Base-by-base conservation (phyloP, 1,140 invertebrate genomes). In the Panagrolaimus sp. region DNA sequence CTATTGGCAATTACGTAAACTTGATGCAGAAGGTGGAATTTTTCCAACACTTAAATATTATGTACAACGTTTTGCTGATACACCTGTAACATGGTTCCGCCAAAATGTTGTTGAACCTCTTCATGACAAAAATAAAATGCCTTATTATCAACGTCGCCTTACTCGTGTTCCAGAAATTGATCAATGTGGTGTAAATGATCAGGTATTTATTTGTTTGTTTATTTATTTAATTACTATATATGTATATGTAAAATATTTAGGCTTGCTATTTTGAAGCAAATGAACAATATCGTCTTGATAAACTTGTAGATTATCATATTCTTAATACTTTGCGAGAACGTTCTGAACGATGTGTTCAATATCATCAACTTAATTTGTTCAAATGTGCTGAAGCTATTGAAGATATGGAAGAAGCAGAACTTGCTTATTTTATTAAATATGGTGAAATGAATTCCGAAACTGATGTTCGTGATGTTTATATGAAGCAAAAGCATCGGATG, bases 401-500 rank as follows among this genome's bases (percentile, higher is more conserved):
- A 1, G 87, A 87, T 72, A 93, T 91, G 78, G 86, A 92, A 64
- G 86, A 91, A 73, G 90, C 90, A 68, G 86, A 89, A 70, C 88
- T 88, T 67, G 92, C 94, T 83, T 97, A 89, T 89, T 95, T 94
- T 83, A 89, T 89, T 55, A 97, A 96, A 89, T 97, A 96, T 88
- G 94, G 94, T 75, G 94, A 97, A 84, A 83, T 97, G 64, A 91
- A 92, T 58, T 86, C 84, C 3, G 88, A 88, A 78, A 87, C 86
- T 62, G 88, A 89, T 83, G 91, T 90, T n/a, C 86, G 87, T 74
- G 87, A 88, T 70, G 90, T 89, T 5, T 96, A 90, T 76, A 95
- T 96, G 91, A 98, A 98, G 84, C 95, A 98, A 84, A 97, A 98
- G 84, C 95, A 99, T 87, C 90, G 95, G 68, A 87, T 98, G 88